Evolutionary conservation across 1,140 invertebrate genomes (phyloP).

Genomic region (Acromyrmex charruanus): DNA sequence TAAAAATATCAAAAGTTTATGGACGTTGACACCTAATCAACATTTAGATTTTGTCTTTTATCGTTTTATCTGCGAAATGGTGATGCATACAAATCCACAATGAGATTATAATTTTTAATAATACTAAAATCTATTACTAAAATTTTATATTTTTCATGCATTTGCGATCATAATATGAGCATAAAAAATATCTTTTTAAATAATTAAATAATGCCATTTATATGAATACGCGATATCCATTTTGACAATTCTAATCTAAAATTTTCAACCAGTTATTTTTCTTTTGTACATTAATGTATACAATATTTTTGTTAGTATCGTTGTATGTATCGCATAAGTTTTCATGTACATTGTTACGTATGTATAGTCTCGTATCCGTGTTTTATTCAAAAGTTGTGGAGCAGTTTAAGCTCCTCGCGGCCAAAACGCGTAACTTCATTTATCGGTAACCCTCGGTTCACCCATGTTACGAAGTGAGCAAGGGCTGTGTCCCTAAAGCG

Average conservation of each 20-base stretch:
- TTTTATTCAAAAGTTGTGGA: constrained; percentile 38
- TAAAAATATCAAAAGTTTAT: no score
- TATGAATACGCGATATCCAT: not conserved
- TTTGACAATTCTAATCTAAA: not conserved
- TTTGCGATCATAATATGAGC: not conserved
- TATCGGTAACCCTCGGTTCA: constrained; percentile 42
- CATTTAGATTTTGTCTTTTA: not conserved
- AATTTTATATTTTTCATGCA: not conserved
- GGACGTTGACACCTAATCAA: not conserved
- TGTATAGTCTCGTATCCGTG: not conserved
- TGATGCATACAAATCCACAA: not conserved
- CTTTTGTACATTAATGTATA: not conserved
- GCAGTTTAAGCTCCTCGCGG: constrained; percentile 26
- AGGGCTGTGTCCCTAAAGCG: constrained; percentile 47
- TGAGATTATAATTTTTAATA: constrained; percentile 5
- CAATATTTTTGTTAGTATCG: not conserved
- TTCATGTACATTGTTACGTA: not conserved
- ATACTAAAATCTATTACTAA: not conserved
- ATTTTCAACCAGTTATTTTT: not conserved
- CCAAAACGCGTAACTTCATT: constrained; percentile 49
- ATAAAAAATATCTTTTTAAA: constrained; percentile 23
- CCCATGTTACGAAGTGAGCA: constrained; percentile 43
- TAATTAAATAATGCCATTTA: not conserved
- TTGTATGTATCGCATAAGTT: not conserved
- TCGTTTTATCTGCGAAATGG: not conserved